Percentiles rank a stretch among this genome's conserved stretches.
Conservation (phyloP, 2,113 vertebrate genomes). For the Hassar affinis region DNA sequence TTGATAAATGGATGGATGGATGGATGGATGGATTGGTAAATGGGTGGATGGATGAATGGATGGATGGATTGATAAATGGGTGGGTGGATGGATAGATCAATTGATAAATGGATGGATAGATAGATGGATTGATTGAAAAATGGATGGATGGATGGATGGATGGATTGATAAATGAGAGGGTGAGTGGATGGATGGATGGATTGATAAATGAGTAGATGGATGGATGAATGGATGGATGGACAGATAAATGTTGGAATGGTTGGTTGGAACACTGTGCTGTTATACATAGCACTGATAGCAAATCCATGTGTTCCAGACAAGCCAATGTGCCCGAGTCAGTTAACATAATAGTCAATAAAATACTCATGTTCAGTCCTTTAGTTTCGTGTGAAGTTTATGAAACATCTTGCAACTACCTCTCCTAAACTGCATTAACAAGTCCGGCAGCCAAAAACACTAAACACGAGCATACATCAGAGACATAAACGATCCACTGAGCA, state of each 20-base stretch:
- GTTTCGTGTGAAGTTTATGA: slow-evolving; percentile 4
- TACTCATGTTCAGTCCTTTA: slow-evolving; percentile 2
- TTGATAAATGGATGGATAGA: too few relatives aligned
- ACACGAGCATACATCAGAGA: neutral
- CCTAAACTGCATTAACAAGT: neutral
- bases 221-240: too few relatives aligned
- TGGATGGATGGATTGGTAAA: neutral
- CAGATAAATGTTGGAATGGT: neutral
- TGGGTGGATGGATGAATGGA: too few relatives aligned
- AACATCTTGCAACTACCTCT: neutral
- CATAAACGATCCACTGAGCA: neutral
- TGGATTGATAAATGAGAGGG: too few relatives aligned
- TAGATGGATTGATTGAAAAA: neutral
- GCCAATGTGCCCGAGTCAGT: neutral
- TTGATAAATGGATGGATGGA: neutral
- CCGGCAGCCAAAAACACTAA: neutral
- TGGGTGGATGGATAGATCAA: too few relatives aligned
- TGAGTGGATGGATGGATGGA: neutral
- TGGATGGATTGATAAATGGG: too few relatives aligned
- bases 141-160: too few relatives aligned
- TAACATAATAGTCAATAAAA: neutral
- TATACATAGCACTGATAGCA: neutral
- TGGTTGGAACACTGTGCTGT: too few relatives aligned
- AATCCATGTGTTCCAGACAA: neutral
- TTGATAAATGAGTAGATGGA: too few relatives aligned